These are phyloP conservation scores for Ferrisia virgata DNA, from an alignment of 2,888 invertebrate species.

Conservation along the genomic window DNA sequence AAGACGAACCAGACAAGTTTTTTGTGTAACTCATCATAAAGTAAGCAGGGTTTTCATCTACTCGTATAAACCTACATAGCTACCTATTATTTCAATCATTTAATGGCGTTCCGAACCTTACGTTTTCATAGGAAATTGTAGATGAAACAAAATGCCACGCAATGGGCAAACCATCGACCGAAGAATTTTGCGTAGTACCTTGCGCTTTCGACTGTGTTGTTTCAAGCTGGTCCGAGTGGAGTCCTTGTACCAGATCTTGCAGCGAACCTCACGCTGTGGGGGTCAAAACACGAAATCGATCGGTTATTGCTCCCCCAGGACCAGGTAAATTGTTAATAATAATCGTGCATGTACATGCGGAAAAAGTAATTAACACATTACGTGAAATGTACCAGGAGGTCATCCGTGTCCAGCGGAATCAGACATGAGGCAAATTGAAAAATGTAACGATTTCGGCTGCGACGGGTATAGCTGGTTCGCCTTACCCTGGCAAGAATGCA, in stretches of 20 bases:
- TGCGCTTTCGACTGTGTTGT: slow-evolving; percentile 69
- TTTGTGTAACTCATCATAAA: slow-evolving; percentile 60
- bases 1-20: slow-evolving; percentile 58
- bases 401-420: slow-evolving; percentile 60
- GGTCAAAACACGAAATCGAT: slow-evolving; percentile 52
- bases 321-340: too few species aligned
- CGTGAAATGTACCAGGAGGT: slow-evolving; percentile 58
- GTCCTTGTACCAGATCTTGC: slow-evolving; percentile 54
- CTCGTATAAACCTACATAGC: too few species aligned
- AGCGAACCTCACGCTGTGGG: slow-evolving; percentile 51
- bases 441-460: slow-evolving; percentile 61
- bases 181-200: slow-evolving; percentile 63
- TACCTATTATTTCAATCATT: too few species aligned
- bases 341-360: background rate
- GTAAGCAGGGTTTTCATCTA: slow-evolving; percentile 54
- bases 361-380: too few species aligned
- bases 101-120: too few species aligned
- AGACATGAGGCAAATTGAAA: slow-evolving; percentile 59
- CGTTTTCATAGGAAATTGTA: slow-evolving; percentile 56
- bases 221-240: slow-evolving; percentile 64
- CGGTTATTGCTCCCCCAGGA: slow-evolving; percentile 53
- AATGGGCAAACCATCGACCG: slow-evolving; percentile 55
- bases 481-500: slow-evolving; percentile 61
- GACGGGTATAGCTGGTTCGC: slow-evolving; percentile 63
- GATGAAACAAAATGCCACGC: slow-evolving; percentile 59